These are phyloP conservation scores for Argyresthia goedartella DNA, from an alignment of 2,888 invertebrate genomes.

Conservation along the genomic window DNA sequence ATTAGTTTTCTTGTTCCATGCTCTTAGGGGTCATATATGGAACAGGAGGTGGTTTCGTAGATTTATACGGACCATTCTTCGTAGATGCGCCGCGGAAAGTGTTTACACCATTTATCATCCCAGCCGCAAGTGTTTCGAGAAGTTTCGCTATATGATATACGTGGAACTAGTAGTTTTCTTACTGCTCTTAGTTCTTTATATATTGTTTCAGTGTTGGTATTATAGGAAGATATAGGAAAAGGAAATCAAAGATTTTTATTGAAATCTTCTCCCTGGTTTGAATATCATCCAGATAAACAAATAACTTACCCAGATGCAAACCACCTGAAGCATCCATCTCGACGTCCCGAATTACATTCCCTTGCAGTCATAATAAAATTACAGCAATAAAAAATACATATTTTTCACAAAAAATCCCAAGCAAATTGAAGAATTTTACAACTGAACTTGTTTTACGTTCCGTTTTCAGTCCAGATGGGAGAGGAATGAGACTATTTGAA, in stretches of 20 bases:
- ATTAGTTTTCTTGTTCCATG: slow-evolving; percentile 39
- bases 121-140: slow-evolving; percentile 23
- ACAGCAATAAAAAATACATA: background rate
- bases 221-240: too few relatives aligned
- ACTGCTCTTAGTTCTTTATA: too few relatives aligned
- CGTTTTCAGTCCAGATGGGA: background rate
- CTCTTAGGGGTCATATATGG: background rate
- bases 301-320: too few relatives aligned
- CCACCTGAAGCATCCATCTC: too few relatives aligned
- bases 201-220: too few relatives aligned
- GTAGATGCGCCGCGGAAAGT: background rate
- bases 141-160: slow-evolving; percentile 32
- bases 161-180: background rate
- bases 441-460: background rate
- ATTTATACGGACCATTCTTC: background rate
- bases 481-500: background rate
- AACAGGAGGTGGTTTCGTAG: background rate
- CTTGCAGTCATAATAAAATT: background rate
- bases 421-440: background rate
- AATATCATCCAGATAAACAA: too few relatives aligned
- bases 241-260: too few relatives aligned
- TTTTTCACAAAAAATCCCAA: background rate
- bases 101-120: slow-evolving; percentile 27
- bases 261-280: too few relatives aligned
- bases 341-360: background rate